Base-by-base conservation (phyloP, 2,797 vertebrate species). In the Melanotaenia boesemani region DNA sequence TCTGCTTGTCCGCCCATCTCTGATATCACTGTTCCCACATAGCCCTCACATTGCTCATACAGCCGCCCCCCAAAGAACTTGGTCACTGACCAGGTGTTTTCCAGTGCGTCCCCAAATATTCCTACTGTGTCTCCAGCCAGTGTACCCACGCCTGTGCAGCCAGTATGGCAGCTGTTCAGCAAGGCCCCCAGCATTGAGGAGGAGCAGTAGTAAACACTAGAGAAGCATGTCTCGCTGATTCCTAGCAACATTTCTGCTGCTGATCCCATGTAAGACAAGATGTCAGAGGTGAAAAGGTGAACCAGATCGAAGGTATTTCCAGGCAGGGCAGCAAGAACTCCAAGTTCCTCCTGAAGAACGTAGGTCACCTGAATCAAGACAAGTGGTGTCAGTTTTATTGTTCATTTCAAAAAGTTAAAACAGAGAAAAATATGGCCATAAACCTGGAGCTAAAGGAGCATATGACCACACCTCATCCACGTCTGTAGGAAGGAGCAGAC, bases 321-420 rank as follows among this genome's bases (percentile, higher is more conserved):
- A 4, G 94, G 95, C 20, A 96, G 65, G 0, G 88, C 44, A 1
- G 83, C 74, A 13, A 96, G 88, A 48, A 95, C 88, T 6, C 83
- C 86, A 1, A 94, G 70, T 36, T 95, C 93, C 59, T 96, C 92
- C 68, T 91, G 91, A 54, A 95, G 77, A 69, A 95, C 73, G 0
- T 94, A 93, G 0, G 63, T 64, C 34, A 94, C 82, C 92, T 95
- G 86, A 65, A 63, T 34, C 2, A 52, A 84, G 44, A 80, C 18
- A 79, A 37, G 52, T 5, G 1, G 15, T 6, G 6, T 58, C 0
- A 22, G 9, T 24, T 36, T 59, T 24, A 12, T 46, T 46, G 24
- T 65, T 20, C 39, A 26, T 61, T 39, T 50, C 2, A 10, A 73
- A 30, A 61, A 28, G 1, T 0, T 22, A 52, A 24, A n/a, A 8